These are phyloP conservation scores for Serinus canaria DNA, from an alignment of 2,113 vertebrate species.

Conservation along the genomic window DNA sequence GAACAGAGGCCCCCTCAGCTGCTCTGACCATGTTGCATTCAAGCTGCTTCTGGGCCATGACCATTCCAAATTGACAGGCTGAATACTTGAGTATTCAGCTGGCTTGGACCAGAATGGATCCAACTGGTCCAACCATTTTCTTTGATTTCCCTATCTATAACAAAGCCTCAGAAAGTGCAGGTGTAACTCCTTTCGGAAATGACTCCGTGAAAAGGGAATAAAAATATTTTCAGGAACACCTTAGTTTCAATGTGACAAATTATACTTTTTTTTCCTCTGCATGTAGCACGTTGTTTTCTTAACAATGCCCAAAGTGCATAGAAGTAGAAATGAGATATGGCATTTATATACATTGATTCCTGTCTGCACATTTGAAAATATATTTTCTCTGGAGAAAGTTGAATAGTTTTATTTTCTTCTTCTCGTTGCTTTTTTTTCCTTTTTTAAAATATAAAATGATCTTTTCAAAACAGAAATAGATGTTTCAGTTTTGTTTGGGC, in stretches of 20 bases:
- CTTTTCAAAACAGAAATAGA: neutral
- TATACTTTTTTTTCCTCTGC: neutral
- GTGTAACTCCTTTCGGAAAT: neutral
- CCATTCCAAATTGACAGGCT: neutral
- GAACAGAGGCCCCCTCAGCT: neutral
- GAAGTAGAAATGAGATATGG: neutral
- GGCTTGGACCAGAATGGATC: neutral
- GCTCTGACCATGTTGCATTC: neutral
- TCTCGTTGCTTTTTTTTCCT: neutral
- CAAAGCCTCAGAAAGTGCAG: neutral
- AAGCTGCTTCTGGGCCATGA: neutral
- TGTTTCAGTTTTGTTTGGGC: neutral
- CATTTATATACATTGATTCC: neutral
- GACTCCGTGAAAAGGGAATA: neutral
- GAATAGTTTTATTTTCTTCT: neutral
- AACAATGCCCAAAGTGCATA: neutral
- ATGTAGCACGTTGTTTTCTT: neutral
- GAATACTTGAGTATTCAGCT: neutral
- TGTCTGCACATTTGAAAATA: neutral
- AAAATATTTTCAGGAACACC: neutral
- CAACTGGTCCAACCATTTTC: neutral
- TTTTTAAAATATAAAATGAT: neutral
- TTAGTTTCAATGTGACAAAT: neutral
- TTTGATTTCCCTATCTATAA: neutral
- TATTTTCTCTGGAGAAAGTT: neutral